A percentile compares a stretch with the other conserved stretches of the same genome.
Conservation (phyloP, 2,797 vertebrate species). For the Zonotrichia albicollis region DNA sequence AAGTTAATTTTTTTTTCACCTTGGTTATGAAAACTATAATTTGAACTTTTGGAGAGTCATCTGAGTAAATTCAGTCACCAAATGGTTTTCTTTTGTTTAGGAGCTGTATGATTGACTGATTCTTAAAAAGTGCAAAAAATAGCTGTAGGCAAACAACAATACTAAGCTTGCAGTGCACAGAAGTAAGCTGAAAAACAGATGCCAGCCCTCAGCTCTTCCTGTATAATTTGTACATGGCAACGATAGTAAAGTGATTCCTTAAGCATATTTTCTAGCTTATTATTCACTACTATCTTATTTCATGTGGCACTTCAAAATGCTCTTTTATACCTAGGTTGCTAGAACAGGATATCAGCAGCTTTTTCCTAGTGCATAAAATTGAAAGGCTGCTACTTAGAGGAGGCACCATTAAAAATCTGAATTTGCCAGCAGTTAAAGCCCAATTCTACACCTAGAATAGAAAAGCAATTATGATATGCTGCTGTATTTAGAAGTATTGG, state of each 20-base stretch:
- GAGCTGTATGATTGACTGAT: constrained; percentile 37
- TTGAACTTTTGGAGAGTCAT: not conserved
- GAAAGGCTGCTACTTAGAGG: not conserved
- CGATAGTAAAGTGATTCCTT: constrained; percentile 42
- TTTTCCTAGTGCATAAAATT: constrained; percentile 18
- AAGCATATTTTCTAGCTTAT: constrained; percentile 62
- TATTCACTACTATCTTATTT: constrained; percentile 47
- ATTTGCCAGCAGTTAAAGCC: not conserved
- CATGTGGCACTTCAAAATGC: constrained; percentile 46
- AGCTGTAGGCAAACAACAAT: constrained; percentile 48
- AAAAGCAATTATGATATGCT: not conserved
- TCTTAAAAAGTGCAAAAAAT: constrained; percentile 49
- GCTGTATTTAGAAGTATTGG: not conserved
- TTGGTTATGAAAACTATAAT: not conserved
- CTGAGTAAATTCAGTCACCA: not conserved
- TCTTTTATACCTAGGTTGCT: constrained; percentile 47
- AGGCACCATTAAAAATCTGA: not conserved
- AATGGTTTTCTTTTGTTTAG: constrained; percentile 27
- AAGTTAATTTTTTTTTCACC: not conserved
- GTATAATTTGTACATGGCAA: constrained; percentile 25
- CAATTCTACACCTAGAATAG: not conserved
- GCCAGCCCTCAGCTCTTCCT: constrained; percentile 51
- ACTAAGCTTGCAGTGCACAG: constrained; percentile 15
- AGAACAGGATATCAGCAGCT: constrained; percentile 25
- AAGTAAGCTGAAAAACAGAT: constrained; percentile 54